Evolutionary conservation across 2,888 invertebrate genomes (phyloP).

Genomic region (Oxystoma pomonae): DNA sequence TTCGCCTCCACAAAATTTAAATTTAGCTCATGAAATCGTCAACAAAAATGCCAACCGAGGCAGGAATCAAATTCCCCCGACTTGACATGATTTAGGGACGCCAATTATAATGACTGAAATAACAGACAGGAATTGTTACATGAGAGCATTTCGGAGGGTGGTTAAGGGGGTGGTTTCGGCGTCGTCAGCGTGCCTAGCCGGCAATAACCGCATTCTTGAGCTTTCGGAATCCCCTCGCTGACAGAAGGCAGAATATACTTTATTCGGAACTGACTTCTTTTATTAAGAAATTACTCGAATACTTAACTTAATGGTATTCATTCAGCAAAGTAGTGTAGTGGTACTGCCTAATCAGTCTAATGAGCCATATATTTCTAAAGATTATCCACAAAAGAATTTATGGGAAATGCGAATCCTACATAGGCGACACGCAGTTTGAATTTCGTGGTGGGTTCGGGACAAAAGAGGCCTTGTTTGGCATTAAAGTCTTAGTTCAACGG

Average conservation of each 20-base stretch:
- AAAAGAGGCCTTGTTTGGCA: too few species aligned
- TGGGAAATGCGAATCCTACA: too few species aligned
- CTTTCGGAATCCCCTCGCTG: constrained; percentile 39
- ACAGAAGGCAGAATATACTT: background rate
- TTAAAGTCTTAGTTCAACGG: too few species aligned
- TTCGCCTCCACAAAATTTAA: background rate
- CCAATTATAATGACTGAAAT: constrained; percentile 21
- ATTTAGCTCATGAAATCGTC: background rate
- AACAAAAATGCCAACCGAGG: background rate
- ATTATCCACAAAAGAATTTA: too few species aligned
- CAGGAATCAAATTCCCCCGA: background rate
- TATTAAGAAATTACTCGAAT: too few species aligned
- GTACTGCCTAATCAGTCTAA: too few species aligned
- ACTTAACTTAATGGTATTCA: too few species aligned
- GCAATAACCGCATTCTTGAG: constrained; percentile 48
- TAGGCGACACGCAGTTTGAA: too few species aligned
- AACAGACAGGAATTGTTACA: constrained; percentile 17
- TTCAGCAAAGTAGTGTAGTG: too few species aligned
- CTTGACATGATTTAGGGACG: constrained; percentile 16
- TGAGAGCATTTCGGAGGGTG: constrained; percentile 6
- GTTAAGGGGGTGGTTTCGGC: constrained; percentile 11
- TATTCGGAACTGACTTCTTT: too few species aligned
- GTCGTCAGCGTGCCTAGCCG: constrained; percentile 26
- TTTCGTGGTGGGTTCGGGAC: too few species aligned
- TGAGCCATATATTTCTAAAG: too few species aligned